Conservation (phyloP, 2,797 vertebrate genomes). For the Rhinogobio ventralis region DNA sequence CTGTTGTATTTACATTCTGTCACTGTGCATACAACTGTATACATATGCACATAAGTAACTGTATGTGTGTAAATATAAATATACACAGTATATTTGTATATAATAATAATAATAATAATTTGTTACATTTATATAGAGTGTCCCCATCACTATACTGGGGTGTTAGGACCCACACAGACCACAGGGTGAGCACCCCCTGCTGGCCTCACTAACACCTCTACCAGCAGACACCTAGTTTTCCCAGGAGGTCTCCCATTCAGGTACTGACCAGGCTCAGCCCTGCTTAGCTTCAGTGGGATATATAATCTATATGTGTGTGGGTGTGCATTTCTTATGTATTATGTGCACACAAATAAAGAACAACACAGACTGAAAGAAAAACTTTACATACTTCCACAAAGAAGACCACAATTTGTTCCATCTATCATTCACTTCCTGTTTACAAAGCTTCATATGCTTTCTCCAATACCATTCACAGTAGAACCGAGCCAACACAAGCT, state of each 20-base stretch:
- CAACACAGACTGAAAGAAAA: neutral
- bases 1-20: slow-evolving; percentile 8
- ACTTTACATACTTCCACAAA: slow-evolving; percentile 6
- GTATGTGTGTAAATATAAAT: slow-evolving; percentile 20
- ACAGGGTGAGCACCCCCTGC: too few relatives aligned
- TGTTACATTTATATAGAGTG: too few relatives aligned
- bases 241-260: too few relatives aligned
- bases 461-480: slow-evolving; percentile 34
- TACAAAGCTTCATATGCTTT: slow-evolving; percentile 45
- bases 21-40: slow-evolving; percentile 10
- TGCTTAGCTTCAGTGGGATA: too few relatives aligned
- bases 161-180: too few relatives aligned
- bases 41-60: neutral
- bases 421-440: slow-evolving; percentile 30
- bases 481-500: slow-evolving; percentile 33
- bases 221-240: too few relatives aligned
- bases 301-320: slow-evolving; percentile 12
- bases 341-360: neutral
- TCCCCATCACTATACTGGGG: too few relatives aligned
- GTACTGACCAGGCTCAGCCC: too few relatives aligned
- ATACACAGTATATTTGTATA: slow-evolving; percentile 9
- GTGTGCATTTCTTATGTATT: neutral
- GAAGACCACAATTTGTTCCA: neutral
- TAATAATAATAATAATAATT: too few relatives aligned
- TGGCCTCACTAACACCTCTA: too few relatives aligned